Base-by-base conservation (phyloP, 2,113 vertebrate species). In the Lophochroa leadbeateri region DNA sequence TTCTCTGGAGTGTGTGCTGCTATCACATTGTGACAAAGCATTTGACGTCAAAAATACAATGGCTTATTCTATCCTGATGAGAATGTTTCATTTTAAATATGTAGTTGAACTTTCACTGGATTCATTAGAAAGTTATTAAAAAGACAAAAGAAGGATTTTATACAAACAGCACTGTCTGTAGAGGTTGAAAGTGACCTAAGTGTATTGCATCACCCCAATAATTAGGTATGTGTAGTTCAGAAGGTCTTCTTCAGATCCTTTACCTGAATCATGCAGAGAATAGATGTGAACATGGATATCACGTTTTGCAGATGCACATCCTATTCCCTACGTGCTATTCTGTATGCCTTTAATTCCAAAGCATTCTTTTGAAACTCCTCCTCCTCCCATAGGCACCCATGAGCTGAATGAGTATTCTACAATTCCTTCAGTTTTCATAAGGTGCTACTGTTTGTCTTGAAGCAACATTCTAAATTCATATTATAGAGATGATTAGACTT, bases 401-500 rank as follows among this genome's bases (percentile, higher is more conserved):
- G 20, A 53, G 25, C 49, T 63, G 24, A 90, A 25, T 61, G 11
- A 47, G 4, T 16, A 19, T 53, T 8, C 18, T 67, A 44, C 3
- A 35, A 3, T 63, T 82, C 75, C 25, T 11, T 4, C 12, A 11
- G 11, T 53, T 94, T 77, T 80, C 18, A 31, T 41, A 23, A 87
- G 8, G 16, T 82, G 41, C 43, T 90, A 46, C 39, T 92, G 24
- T 96, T 74, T 88, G 74, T 69, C 27, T 18, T 86, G 37, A 69
- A 58, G 55, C 14, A 87, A 61, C 49, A 11, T 81, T 92, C 19
- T 72, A 64, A 86, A 94, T 94, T 96, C 53, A 44, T 87, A 86
- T 75, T 64, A 71, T 61, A 86, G 47, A 93, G 72, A 86, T 82
- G 33, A 79, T 89, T 67, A 82, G 13, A 35, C 63, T 96, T 95